These are phyloP conservation scores for Spheniscus humboldti DNA, from an alignment of 2,797 vertebrate species.

Conservation along the genomic window DNA sequence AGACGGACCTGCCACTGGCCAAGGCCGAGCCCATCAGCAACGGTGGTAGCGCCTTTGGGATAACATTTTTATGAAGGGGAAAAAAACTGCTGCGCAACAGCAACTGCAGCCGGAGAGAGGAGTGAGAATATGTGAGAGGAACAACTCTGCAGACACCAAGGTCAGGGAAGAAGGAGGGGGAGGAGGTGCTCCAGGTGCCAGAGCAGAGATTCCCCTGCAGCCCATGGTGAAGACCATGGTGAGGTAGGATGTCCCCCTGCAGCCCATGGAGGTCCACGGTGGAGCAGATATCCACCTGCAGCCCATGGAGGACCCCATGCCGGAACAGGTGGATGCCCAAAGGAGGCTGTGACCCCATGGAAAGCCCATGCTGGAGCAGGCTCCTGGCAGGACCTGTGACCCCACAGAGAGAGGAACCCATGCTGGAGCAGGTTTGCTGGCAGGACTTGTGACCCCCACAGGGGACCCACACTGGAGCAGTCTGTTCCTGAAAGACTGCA, in stretches of 20 bases:
- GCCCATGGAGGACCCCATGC: rapidly evolving
- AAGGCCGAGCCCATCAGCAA: rapidly evolving
- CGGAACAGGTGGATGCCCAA: background rate
- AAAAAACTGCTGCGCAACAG: background rate
- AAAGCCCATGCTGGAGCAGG: background rate
- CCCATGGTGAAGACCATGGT: background rate
- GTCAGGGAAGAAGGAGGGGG: background rate
- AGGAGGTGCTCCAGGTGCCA: background rate
- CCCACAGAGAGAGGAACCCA: background rate
- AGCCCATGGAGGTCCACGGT: background rate
- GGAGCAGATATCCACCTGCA: background rate
- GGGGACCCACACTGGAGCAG: rapidly evolving
- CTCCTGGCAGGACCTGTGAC: background rate
- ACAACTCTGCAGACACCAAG: background rate
- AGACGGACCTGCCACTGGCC: rapidly evolving
- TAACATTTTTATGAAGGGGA: background rate
- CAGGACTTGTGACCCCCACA: rapidly evolving
- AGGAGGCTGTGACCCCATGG: background rate
- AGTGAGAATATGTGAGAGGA: background rate
- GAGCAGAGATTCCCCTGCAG: background rate
- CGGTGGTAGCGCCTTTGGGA: rapidly evolving
- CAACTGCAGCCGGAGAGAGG: background rate
- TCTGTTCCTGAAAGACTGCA: background rate
- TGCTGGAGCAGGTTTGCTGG: rapidly evolving
- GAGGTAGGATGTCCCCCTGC: background rate